Percentiles rank a stretch among this genome's conserved stretches.
Evolutionary conservation across 2,113 vertebrate genomes (phyloP).

Genomic region (Saguinus imperator): DNA sequence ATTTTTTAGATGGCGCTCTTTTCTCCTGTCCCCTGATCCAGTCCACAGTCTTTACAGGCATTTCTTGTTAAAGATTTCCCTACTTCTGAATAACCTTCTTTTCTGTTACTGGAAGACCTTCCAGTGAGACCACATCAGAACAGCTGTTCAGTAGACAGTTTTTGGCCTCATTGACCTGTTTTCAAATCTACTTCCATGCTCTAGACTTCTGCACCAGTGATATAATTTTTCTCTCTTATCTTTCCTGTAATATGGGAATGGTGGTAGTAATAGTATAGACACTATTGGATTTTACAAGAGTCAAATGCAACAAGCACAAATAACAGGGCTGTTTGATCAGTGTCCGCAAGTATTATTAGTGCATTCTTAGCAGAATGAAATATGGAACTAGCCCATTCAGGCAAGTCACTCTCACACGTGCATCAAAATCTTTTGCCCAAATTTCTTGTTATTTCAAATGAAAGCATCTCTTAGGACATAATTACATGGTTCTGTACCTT

Average conservation of each 20-base stretch:
- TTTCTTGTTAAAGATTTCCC: not conserved
- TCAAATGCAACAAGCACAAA: not conserved
- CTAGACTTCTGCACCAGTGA: not conserved
- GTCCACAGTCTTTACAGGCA: not conserved
- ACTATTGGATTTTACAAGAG: not conserved
- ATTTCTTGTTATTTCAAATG: conserved; percentile 19
- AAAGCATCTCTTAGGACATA: not conserved
- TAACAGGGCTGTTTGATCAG: not conserved
- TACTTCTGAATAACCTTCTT: not conserved
- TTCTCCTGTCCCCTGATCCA: not conserved
- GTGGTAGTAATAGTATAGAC: not conserved
- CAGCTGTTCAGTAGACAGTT: not conserved
- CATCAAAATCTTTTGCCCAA: not conserved
- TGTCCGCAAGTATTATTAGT: not conserved
- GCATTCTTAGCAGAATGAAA: not conserved
- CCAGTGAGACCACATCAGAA: not conserved
- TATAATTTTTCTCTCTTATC: not conserved
- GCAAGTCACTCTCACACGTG: not conserved
- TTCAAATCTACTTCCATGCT: not conserved
- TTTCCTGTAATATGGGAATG: not conserved
- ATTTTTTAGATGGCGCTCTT: not conserved
- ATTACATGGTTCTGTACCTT: not conserved
- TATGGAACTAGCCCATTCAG: not conserved
- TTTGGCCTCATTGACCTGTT: not conserved
- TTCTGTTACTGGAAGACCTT: not conserved